These are phyloP conservation scores for Apomyelois bistriatella DNA, from an alignment of 2,888 invertebrate species.

Conservation along the genomic window DNA sequence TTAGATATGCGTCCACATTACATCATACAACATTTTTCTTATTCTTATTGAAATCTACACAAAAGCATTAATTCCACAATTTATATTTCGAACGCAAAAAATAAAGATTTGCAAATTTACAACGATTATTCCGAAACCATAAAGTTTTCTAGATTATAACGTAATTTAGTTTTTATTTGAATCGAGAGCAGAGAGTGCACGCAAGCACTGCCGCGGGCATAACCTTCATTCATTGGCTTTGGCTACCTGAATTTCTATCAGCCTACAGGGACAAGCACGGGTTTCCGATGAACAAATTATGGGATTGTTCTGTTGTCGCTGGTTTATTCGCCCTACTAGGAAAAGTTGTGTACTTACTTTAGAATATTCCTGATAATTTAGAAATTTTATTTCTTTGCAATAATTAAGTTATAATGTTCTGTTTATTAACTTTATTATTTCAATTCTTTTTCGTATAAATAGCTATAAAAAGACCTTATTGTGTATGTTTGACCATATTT, in stretches of 20 bases:
- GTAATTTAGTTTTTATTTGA: slow-evolving; percentile 7
- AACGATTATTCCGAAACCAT: not conserved
- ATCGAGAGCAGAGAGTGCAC: not conserved
- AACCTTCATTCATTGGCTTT: not conserved
- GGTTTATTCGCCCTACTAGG: not conserved
- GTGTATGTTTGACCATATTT: no score
- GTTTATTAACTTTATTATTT: no score
- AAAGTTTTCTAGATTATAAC: slow-evolving; percentile 7
- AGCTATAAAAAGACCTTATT: no score
- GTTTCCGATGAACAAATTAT: slow-evolving; percentile 4
- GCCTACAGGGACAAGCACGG: not conserved
- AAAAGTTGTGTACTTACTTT: not conserved
- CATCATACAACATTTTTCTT: no score
- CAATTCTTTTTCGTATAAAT: no score
- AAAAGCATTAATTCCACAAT: not conserved
- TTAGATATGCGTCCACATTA: no score
- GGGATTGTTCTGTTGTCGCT: not conserved
- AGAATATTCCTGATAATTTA: no score
- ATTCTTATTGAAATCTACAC: no score
- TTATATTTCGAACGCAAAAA: not conserved
- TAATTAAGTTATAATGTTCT: no score
- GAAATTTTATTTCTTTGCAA: no score
- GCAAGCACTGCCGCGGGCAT: not conserved
- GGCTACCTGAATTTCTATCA: slow-evolving; percentile 8
- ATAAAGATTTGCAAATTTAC: not conserved